These are phyloP conservation scores for Lasioglossum pauxillum DNA, from an alignment of 2,888 invertebrate genomes.

Conservation along the genomic window DNA sequence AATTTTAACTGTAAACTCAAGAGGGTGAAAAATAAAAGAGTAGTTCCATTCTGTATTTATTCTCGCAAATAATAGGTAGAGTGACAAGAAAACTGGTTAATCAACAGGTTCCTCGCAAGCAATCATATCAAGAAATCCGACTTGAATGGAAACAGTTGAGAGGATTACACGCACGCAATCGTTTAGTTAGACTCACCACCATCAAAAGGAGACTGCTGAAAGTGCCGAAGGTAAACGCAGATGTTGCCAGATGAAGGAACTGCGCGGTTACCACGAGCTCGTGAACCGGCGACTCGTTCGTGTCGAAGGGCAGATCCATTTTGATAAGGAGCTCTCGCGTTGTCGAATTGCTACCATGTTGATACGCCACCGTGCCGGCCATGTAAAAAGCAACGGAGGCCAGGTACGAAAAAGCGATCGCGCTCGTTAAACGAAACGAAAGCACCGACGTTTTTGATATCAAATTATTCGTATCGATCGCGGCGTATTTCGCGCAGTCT, in stretches of 20 bases:
- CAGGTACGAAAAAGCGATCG: background rate
- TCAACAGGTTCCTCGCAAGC: background rate
- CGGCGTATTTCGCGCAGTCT: conserved; percentile 44
- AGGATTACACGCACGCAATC: background rate
- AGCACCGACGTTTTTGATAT: background rate
- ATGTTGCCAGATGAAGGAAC: conserved; percentile 40
- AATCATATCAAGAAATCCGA: background rate
- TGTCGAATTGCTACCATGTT: background rate
- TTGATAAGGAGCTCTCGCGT: conserved; percentile 40
- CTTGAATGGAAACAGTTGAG: background rate
- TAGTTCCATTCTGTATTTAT: background rate
- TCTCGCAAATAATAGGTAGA: background rate
- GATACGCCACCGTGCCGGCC: background rate
- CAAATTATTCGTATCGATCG: conserved; percentile 29
- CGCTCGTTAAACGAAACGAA: conserved; percentile 36
- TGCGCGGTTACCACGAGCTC: conserved; percentile 40
- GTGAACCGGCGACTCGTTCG: conserved; percentile 27
- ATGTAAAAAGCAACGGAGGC: conserved; percentile 20
- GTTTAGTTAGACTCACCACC: conserved; percentile 41
- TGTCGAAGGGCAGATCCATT: conserved; percentile 54
- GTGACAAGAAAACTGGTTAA: background rate
- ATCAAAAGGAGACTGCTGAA: conserved; percentile 46
- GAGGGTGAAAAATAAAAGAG: background rate
- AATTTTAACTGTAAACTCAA: background rate
- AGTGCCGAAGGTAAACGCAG: conserved; percentile 27